Percentiles rank a stretch among this genome's conserved stretches.
Conservation (phyloP, 2,797 vertebrate genomes). For the Nannoperca obscura region DNA sequence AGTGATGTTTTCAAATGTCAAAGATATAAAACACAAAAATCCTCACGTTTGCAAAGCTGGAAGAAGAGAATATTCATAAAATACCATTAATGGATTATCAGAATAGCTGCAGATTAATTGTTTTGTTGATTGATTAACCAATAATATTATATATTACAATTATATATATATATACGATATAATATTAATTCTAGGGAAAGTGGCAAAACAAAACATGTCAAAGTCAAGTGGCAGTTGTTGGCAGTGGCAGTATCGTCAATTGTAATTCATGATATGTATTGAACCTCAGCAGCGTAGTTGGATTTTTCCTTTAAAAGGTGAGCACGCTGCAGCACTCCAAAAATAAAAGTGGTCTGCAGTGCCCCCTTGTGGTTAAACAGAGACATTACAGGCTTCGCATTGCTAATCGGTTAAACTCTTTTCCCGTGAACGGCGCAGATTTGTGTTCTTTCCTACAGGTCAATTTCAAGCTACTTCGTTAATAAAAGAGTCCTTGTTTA, state of each 20-base stretch:
- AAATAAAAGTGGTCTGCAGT: constrained; percentile 24
- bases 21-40: background rate
- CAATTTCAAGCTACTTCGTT: background rate
- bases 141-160: too few relatives aligned
- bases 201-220: background rate
- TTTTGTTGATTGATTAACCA: background rate
- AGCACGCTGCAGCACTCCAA: background rate
- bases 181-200: constrained; percentile 5
- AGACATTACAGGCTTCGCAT: constrained; percentile 7
- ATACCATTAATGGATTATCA: background rate
- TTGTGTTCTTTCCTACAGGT: background rate
- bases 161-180: too few relatives aligned
- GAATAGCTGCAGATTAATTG: background rate
- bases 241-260: too few relatives aligned
- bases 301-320: constrained; percentile 8
- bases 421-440: constrained; percentile 4
- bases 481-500: constrained; percentile 42
- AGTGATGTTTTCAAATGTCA: background rate
- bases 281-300: background rate
- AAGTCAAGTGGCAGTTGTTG: background rate
- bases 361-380: constrained; percentile 39
- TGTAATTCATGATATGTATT: constrained; percentile 3
- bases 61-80: background rate
- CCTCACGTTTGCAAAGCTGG: background rate
- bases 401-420: background rate